Conservation (phyloP, 2,113 vertebrate species). For the Chaetorhynchus papuensis region DNA sequence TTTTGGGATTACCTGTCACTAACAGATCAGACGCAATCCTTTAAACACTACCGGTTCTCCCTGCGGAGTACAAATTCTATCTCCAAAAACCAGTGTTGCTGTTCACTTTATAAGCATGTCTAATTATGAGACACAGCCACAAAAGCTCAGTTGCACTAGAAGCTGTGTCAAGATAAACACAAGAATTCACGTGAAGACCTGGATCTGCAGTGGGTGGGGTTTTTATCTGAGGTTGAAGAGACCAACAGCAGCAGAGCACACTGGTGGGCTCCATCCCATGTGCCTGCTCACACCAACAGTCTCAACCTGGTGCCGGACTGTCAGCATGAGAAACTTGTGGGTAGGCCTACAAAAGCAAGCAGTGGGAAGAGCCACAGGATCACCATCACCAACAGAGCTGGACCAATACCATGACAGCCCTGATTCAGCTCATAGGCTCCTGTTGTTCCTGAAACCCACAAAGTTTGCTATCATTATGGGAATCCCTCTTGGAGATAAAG, state of each 20-base stretch:
- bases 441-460: neutral
- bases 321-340: neutral
- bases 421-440: neutral
- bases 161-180: neutral
- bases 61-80: neutral
- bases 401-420: neutral
- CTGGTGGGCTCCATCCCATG: rapidly evolving
- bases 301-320: neutral
- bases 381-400: neutral
- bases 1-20: neutral
- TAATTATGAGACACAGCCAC: neutral
- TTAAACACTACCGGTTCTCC: neutral
- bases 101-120: neutral
- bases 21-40: neutral
- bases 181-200: neutral
- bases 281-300: neutral
- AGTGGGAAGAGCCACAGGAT: neutral
- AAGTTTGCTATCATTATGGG: neutral
- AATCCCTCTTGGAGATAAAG: neutral
- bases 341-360: neutral
- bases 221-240: neutral
- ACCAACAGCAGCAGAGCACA: neutral
- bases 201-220: neutral
- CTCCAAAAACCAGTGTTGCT: rapidly evolving
- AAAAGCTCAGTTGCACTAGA: neutral